These are phyloP conservation scores for Panopea generosa DNA, from an alignment of 2,888 invertebrate species.

Conservation along the genomic window DNA sequence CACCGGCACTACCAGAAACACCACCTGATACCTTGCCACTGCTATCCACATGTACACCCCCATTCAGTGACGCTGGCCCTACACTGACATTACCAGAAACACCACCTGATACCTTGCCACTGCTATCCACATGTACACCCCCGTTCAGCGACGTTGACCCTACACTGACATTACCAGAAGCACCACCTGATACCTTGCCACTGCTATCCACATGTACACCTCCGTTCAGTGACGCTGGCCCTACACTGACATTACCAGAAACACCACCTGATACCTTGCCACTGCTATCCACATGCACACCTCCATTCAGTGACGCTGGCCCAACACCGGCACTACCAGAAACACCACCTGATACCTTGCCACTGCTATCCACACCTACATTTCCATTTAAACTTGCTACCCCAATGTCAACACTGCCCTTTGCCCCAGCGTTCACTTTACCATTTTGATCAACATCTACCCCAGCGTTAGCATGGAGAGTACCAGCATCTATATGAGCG, in stretches of 20 bases:
- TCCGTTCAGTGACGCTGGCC: constrained; percentile 22
- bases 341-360: constrained; percentile 44
- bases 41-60: background rate
- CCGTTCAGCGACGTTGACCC: constrained; percentile 15
- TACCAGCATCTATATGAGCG: constrained; percentile 45
- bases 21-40: constrained; percentile 13
- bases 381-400: constrained; percentile 27
- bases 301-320: constrained; percentile 32
- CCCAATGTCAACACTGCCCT: constrained; percentile 43
- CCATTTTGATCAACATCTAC: constrained; percentile 57
- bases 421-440: constrained; percentile 48
- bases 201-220: constrained; percentile 20
- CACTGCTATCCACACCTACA: constrained; percentile 46
- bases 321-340: constrained; percentile 45
- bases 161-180: constrained; percentile 5
- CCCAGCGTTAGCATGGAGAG: constrained; percentile 29
- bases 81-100: constrained; percentile 1
- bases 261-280: constrained; percentile 42
- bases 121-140: background rate
- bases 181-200: constrained; percentile 32
- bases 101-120: constrained; percentile 12
- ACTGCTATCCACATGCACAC: constrained; percentile 27
- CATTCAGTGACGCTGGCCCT: constrained; percentile 10
- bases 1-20: background rate
- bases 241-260: constrained; percentile 17